Base-by-base conservation (phyloP, 2,888 invertebrate species). In the Scaptodrosophila latifasciaeformis region DNA sequence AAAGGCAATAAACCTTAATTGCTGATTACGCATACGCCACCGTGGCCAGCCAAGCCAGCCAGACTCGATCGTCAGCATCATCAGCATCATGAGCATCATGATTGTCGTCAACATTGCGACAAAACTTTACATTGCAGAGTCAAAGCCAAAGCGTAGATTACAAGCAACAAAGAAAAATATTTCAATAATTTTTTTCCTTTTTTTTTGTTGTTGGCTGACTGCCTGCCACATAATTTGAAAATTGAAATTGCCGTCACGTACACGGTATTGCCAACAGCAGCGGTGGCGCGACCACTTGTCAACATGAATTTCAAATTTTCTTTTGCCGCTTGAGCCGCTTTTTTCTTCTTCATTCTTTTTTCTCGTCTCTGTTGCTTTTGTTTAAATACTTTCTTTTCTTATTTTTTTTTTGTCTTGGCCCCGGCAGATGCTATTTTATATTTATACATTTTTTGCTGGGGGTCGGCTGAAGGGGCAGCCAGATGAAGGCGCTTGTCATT, bases 261-360 rank as follows among this genome's bases (percentile, higher is more conserved):
- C 65, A 58, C 27, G 34, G 50, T 51, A 71, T 63, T 67, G 53
- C 42, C 72, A 66, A 65, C 70, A 49, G 49, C 56, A 57, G 21
- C 45, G 21, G 12, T 31, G n/a, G 4, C 52, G 42, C 30, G 57
- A 57, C 55, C 72, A 72, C 70, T 76, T 77, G 76, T 77, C 77
- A 77, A 75, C 77, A 75, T 75, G 75, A 77, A 75, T 72, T 70
- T 77, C 72, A 66, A 74, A 70, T 76, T 72, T 77, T 71, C 58
- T 56, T 49, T 59, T 40, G 24, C 35, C 19, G 15, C 40, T 44
- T 2, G 2, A 30, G n/a, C 40, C 27, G 13, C 37, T 39, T 49
- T 29, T 29, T 42, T 43, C 37, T 40, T 29, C 19, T 13, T 17
- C 24, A 5, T 17, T 17, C 37, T 18, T 31, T 45, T 43, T 24